These are phyloP conservation scores for Palythoa grandiflora DNA, from an alignment of 92 coral and sea anemone genomes.

Conservation along the genomic window DNA sequence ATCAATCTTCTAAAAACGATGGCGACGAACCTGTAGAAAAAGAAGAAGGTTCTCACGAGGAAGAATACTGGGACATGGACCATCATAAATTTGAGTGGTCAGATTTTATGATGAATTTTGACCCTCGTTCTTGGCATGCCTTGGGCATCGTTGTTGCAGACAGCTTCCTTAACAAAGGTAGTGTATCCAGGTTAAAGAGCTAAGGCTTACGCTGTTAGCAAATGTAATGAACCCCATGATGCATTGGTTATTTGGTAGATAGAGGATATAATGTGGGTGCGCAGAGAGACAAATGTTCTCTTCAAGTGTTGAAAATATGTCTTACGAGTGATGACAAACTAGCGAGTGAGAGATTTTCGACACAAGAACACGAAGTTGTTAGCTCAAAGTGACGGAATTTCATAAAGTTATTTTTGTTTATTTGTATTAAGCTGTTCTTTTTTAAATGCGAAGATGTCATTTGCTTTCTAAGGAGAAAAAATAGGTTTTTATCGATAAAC, in stretches of 20 bases:
- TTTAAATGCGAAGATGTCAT: too few relatives aligned
- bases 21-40: constrained; percentile 50
- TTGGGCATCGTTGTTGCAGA: constrained; percentile 87
- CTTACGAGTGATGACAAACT: too few relatives aligned
- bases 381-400: too few relatives aligned
- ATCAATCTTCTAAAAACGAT: not conserved
- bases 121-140: constrained; percentile 96
- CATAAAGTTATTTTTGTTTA: too few relatives aligned
- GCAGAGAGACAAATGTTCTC: not conserved
- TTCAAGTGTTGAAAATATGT: too few relatives aligned
- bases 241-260: not conserved
- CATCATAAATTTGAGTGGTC: constrained; percentile 99
- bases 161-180: constrained; percentile 90
- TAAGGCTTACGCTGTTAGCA: not conserved
- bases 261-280: not conserved
- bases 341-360: too few relatives aligned
- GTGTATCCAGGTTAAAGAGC: not conserved
- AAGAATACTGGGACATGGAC: constrained; percentile 85
- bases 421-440: too few relatives aligned
- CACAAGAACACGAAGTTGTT: too few relatives aligned
- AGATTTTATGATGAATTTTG: constrained; percentile 77
- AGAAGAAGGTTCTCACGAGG: constrained; percentile 42
- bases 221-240: not conserved
- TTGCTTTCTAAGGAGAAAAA: too few relatives aligned
- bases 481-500: too few relatives aligned